Evolutionary conservation across 2,113 vertebrate genomes (phyloP).

Genomic region (Callaeas wilsoni): DNA sequence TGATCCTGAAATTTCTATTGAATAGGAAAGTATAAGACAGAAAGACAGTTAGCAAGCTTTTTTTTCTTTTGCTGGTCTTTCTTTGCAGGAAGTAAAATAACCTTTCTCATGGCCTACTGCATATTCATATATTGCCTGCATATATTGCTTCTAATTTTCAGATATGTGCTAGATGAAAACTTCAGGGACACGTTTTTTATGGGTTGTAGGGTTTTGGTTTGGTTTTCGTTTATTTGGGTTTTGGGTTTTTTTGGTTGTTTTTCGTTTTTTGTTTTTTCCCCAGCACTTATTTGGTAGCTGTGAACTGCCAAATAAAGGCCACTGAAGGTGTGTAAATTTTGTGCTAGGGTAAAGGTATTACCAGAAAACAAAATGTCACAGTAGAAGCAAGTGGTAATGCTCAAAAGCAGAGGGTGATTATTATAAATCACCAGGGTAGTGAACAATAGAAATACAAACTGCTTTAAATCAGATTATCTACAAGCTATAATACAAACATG

Average conservation of each 20-base stretch:
- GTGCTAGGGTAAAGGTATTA: neutral
- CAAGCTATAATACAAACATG: neutral
- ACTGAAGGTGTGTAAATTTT: neutral
- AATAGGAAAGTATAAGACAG: neutral
- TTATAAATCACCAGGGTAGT: neutral
- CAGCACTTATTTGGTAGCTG: neutral
- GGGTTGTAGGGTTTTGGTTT: rapidly evolving
- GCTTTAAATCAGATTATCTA: neutral
- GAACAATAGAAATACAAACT: neutral
- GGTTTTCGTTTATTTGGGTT: neutral
- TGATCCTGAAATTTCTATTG: neutral
- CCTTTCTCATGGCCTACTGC: neutral
- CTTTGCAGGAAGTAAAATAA: neutral
- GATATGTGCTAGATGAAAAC: neutral
- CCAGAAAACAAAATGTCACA: neutral
- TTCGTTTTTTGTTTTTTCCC: neutral
- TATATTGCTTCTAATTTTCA: neutral
- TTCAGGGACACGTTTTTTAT: neutral
- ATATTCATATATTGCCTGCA: neutral
- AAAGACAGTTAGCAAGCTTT: neutral
- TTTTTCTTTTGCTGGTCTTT: neutral
- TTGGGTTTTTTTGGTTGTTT: neutral
- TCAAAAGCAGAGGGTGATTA: neutral
- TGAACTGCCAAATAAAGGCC: neutral
- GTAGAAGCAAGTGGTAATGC: neutral